phyloP scores from a whole-genome alignment of 2,113 vertebrate genomes.

The Prochilodus magdalenae region DNA sequence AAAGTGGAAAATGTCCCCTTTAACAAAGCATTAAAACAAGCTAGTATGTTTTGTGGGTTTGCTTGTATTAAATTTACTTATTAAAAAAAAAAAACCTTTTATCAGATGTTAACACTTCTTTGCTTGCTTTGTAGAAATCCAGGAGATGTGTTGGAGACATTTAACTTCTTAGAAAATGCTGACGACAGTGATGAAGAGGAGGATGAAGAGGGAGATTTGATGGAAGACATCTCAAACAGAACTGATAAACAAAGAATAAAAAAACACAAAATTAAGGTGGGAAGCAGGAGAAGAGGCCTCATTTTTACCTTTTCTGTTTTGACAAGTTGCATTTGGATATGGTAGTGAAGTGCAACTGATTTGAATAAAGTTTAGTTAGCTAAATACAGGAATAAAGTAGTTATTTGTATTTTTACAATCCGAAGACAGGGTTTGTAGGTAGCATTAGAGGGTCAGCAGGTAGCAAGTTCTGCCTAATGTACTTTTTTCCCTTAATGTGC shows the following conservation, averaged over 20 bases:
- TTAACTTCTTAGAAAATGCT: constrained; percentile 98
- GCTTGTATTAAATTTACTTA: too few species aligned
- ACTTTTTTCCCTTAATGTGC: too few species aligned
- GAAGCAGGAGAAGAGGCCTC: neutral
- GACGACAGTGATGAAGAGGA: constrained; percentile 97
- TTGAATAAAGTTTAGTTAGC: too few species aligned
- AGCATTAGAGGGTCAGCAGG: too few species aligned
- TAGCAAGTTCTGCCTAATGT: too few species aligned
- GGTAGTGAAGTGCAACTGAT: too few species aligned
- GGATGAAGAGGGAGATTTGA: constrained; percentile 92
- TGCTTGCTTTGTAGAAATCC: constrained; percentile 81
- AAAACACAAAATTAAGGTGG: constrained; percentile 89
- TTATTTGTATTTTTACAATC: too few species aligned
- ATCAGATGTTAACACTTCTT: neutral
- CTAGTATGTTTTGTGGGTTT: neutral
- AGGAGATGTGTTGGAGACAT: constrained; percentile 96
- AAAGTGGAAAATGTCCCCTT: too few species aligned
- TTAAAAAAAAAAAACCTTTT: neutral
- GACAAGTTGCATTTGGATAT: neutral
- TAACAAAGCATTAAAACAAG: neutral
- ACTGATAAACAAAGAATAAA: constrained; percentile 89
- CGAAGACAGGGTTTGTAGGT: too few species aligned
- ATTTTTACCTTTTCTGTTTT: too few species aligned
- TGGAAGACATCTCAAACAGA: constrained; percentile 90
- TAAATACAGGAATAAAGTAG: too few species aligned